Evolutionary conservation across 2,113 vertebrate genomes (phyloP), one percentile per base, ranked within the genome.

Genomic region (Hyla sarda): DNA sequence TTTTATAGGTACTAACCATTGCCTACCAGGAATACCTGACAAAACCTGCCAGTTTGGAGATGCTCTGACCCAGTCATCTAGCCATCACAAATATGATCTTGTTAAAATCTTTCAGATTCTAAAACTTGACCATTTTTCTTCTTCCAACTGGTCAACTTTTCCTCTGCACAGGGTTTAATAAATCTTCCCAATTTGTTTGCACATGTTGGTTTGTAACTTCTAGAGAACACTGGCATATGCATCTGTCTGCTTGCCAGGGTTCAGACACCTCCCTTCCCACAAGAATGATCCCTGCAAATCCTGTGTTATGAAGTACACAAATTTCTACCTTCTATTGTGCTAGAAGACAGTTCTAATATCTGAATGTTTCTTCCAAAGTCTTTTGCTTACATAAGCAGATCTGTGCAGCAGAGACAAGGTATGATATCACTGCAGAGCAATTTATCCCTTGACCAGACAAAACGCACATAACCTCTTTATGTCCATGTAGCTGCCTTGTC

Each of bases 361-460:
- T 25, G 32, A 13, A 25, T n/a, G 73, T 48, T 50, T 74, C 41
- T 28, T 50, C 11, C 13, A 76, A 76, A 21, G 16, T 28, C n/a
- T 45, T 25, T 17, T 81, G 78, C 34, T 45, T 47, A 80, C 13
- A 58, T 12, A 80, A 80, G 77, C 77, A 60, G 25, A 54, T 30
- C 12, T 65, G 67, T 69, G 65, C 30, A 37, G 37, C 56, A 14
- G 28, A 60, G 77, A 58, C 37, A 81, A 81, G 56, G 78, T 81
- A 81, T 81, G 78, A 81, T 25, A 80, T 81, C 56, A 81, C 56
- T 12, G 14, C 78, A 47, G 23, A 60, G 41, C 78, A 47, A 81
- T 65, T 16, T 62, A 25, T 45, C 48, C n/a, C 67, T 34, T 76
- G 5, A 62, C 52, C 82, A 84, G 72, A 75, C 13, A 48, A 28